A percentile compares a stretch with the other conserved stretches of the same genome.
Conservation (phyloP, 2,113 vertebrate species). For the Equus quagga region DNA sequence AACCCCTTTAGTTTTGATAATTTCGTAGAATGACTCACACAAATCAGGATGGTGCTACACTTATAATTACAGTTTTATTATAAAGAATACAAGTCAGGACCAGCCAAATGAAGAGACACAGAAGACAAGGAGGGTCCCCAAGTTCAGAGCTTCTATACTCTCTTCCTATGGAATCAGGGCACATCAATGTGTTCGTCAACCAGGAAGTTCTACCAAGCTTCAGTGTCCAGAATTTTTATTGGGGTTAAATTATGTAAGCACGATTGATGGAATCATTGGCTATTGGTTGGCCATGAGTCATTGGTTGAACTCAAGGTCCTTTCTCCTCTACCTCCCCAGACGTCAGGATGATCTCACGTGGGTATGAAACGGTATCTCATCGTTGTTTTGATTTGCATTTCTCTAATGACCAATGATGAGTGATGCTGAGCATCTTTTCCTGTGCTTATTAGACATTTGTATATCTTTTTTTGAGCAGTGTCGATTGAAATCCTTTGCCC, state of each 20-base stretch:
- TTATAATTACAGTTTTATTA: not conserved
- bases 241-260: not conserved
- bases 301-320: not conserved
- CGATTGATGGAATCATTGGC: not conserved
- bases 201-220: not conserved
- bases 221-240: not conserved
- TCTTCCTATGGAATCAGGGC: not conserved
- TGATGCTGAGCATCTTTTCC: not conserved
- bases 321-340: not conserved
- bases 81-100: not conserved
- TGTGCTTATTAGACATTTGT: not conserved
- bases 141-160: not conserved
- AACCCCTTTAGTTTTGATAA: not conserved
- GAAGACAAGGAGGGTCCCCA: not conserved
- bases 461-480: not conserved
- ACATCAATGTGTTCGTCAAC: not conserved
- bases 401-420: not conserved
- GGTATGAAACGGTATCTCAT: not conserved
- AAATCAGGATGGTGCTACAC: not conserved
- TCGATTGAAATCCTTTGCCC: not conserved
- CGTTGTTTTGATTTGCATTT: not conserved
- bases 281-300: not conserved
- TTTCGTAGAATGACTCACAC: not conserved
- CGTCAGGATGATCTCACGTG: not conserved
- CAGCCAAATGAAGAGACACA: not conserved